Evolutionary conservation across 1,140 invertebrate genomes (phyloP).

Genomic region (Hermetia illucens): DNA sequence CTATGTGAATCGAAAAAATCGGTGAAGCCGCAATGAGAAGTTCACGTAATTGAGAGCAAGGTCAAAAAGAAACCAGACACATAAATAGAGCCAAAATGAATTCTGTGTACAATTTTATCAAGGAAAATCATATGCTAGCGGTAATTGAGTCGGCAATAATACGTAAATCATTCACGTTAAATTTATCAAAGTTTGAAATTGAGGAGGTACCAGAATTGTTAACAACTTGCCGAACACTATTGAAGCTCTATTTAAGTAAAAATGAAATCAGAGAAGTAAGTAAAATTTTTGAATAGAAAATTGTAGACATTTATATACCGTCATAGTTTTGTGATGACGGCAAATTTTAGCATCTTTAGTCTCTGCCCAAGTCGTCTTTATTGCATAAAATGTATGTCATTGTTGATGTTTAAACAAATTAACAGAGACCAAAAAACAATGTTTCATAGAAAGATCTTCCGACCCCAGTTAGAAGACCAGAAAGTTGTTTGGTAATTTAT

Average conservation of each 20-base stretch:
- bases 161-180: constrained; percentile 37
- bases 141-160: constrained; percentile 41
- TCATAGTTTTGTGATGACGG: too few species aligned
- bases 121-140: constrained; percentile 43
- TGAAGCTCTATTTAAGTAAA: constrained; percentile 40
- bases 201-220: constrained; percentile 36
- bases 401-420: too few species aligned
- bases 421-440: too few species aligned
- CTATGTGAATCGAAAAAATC: too few species aligned
- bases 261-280: constrained; percentile 38
- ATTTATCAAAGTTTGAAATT: constrained; percentile 42
- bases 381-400: too few species aligned
- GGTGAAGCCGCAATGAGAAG: neutral
- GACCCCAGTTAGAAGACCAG: too few species aligned
- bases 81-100: constrained; percentile 36
- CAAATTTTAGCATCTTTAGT: too few species aligned
- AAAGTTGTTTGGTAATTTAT: too few species aligned
- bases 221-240: constrained; percentile 35
- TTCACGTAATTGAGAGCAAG: neutral
- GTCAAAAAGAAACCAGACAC: too few species aligned
- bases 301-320: constrained; percentile 9
- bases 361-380: too few species aligned
- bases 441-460: too few species aligned
- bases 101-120: constrained; percentile 43
- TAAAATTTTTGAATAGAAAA: constrained; percentile 13